Evolutionary conservation across 2,797 vertebrate genomes (phyloP), one percentile per base, ranked within the genome.

Genomic region (Smutsia gigantea): DNA sequence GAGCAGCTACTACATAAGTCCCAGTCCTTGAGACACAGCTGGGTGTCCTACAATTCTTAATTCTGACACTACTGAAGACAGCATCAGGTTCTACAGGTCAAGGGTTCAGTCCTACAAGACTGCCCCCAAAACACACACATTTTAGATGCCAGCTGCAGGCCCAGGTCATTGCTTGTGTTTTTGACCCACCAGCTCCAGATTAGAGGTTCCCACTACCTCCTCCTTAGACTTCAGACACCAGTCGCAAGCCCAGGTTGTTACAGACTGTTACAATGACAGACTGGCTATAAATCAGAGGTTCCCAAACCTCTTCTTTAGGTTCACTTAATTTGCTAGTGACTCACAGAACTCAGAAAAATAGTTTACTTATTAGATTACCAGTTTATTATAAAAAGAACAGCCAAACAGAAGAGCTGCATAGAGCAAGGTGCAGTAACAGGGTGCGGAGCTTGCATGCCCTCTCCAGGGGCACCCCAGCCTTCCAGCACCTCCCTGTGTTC

Each of bases 331-430:
- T 83, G 13, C 37, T 83, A 94, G 13, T 83, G 5, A 31, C 57
- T 74, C 68, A 66, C 68, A 83, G 59, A 82, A 74, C 49, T 64
- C 85, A 49, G 49, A 79, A 21, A 59, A 89, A 37, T 19, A 68
- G 42, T 66, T 82, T 57, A 55, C 21, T 21, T 57, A 31, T 49
- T 49, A 89, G 13, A 75, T 66, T 15, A 23, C n/a, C 3, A 0
- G 31, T 57, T 7, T 55, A 34, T 66, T 49, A 31, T 37, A 83
- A 83, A 64, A 83, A 51, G 19, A 75, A 39, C 39, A 68, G 27
- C 14, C 39, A 19, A 19, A 75, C n/a, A 64, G 25, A 77, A 75
- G 68, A 19, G 49, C 83, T 25, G 7, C 19, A 1, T 2, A 57
- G 25, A 10, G 18, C 31, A 75, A 49, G 10, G 18, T 51, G 29